phyloP scores from a whole-genome alignment of 1,140 invertebrate species.

The Drosophila virilis region DNA sequence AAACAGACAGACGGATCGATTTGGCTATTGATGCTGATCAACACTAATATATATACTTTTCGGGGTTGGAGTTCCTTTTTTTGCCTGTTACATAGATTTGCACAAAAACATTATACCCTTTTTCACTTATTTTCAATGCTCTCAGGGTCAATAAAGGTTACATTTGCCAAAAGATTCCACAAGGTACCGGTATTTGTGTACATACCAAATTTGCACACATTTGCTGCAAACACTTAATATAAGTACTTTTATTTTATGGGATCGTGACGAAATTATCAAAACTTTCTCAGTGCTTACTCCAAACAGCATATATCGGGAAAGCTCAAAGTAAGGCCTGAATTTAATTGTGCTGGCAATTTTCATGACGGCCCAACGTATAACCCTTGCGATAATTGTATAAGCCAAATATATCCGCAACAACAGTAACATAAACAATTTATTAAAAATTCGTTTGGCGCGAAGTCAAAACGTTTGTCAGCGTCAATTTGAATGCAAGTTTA shows the following conservation, averaged over 20 bases:
- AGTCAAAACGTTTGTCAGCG: constrained; percentile 74
- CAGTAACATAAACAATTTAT: constrained; percentile 59
- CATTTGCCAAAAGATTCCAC: too few relatives aligned
- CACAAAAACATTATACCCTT: too few relatives aligned
- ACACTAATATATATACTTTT: too few relatives aligned
- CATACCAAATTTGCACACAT: too few relatives aligned
- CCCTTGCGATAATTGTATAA: constrained; percentile 13
- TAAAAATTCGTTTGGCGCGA: constrained; percentile 78
- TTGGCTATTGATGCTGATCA: too few relatives aligned
- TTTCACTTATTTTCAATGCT: too few relatives aligned
- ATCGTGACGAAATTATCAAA: constrained; percentile 8
- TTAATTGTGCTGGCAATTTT: constrained; percentile 13
- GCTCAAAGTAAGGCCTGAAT: background rate
- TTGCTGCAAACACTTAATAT: too few relatives aligned
- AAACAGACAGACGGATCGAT: too few relatives aligned
- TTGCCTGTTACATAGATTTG: too few relatives aligned
- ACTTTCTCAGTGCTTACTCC: background rate
- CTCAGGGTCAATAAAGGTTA: too few relatives aligned
- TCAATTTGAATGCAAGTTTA: constrained; percentile 78
- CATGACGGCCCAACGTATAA: background rate
- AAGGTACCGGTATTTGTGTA: too few relatives aligned
- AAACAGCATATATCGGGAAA: background rate
- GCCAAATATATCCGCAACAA: constrained; percentile 35
- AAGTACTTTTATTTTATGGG: background rate
- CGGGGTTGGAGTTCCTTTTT: too few relatives aligned